Conservation (phyloP, 2,888 invertebrate species). For the Rhingia campestris region DNA sequence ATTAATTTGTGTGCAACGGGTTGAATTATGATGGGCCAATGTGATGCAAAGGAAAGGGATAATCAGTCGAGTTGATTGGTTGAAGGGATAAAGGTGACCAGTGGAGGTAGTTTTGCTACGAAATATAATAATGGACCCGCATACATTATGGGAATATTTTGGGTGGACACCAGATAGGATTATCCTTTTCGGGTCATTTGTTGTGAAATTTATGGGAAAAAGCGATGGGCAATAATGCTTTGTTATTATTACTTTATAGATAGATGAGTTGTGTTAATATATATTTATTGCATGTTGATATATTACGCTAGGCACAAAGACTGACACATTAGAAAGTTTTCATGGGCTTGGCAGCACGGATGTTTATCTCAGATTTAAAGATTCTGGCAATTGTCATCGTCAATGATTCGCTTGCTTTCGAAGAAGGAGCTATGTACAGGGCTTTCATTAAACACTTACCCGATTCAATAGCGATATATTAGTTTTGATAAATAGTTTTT, state of each 20-base stretch:
- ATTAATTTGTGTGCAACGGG: slow-evolving; percentile 69
- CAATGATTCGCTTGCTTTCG: too few relatives aligned
- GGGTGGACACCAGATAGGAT: slow-evolving; percentile 9
- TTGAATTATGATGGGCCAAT: slow-evolving; percentile 48
- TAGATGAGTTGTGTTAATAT: not conserved
- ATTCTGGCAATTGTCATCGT: too few relatives aligned
- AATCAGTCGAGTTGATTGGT: slow-evolving; percentile 23
- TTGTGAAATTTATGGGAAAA: slow-evolving; percentile 9
- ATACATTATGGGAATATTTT: slow-evolving; percentile 1
- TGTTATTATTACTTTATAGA: not conserved
- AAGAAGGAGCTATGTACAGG: too few relatives aligned
- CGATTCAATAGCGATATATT: too few relatives aligned
- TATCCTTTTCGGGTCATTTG: slow-evolving; percentile 48
- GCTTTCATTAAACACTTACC: too few relatives aligned
- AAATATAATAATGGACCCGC: slow-evolving; percentile 23
- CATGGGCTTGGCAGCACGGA: too few relatives aligned
- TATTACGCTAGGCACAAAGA: too few relatives aligned
- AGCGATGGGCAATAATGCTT: not conserved
- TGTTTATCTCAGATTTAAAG: too few relatives aligned
- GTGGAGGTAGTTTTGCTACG: not conserved
- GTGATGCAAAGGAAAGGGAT: slow-evolving; percentile 36
- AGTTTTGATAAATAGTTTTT: too few relatives aligned
- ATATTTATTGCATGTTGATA: too few relatives aligned
- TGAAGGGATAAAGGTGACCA: slow-evolving; percentile 11
- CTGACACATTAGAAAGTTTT: too few relatives aligned